These are phyloP conservation scores for Bilobella aurantiaca DNA, from an alignment of 1,140 invertebrate species.

Conservation along the genomic window DNA sequence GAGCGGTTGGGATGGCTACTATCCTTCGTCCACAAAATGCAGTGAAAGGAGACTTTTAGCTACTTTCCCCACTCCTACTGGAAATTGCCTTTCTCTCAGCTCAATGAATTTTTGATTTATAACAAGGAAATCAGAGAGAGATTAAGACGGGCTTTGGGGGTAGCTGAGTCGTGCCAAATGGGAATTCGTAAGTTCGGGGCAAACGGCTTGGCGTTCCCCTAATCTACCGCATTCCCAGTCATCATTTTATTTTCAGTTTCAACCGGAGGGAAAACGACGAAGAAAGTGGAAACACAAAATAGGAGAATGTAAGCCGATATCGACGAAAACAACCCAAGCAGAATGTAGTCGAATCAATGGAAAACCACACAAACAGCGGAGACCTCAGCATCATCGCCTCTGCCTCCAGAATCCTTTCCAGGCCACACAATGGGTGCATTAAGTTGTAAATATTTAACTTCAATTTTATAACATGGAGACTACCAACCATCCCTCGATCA, in stretches of 20 bases:
- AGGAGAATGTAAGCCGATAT: too few relatives aligned
- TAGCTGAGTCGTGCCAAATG: slow-evolving; percentile 24
- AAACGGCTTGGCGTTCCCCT: neutral
- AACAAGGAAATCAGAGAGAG: slow-evolving; percentile 28
- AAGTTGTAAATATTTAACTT: slow-evolving; percentile 2
- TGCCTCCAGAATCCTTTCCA: neutral
- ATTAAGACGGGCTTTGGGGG: slow-evolving; percentile 30
- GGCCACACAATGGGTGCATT: neutral
- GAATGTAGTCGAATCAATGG: too few relatives aligned
- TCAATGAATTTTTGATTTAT: slow-evolving; percentile 33
- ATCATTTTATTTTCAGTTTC: neutral
- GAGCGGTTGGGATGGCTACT: too few relatives aligned
- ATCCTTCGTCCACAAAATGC: too few relatives aligned
- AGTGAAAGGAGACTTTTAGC: neutral
- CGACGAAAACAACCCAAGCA: neutral
- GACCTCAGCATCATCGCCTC: too few relatives aligned
- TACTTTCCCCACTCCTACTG: neutral
- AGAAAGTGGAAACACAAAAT: neutral
- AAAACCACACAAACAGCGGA: too few relatives aligned
- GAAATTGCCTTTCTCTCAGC: slow-evolving; percentile 1
- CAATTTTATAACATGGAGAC: neutral
- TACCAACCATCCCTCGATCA: neutral
- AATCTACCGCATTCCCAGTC: neutral
- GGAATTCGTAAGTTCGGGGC: neutral
- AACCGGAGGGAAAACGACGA: neutral